phyloP scores from a whole-genome alignment of 2,113 vertebrate species.

The Aegypius monachus region DNA sequence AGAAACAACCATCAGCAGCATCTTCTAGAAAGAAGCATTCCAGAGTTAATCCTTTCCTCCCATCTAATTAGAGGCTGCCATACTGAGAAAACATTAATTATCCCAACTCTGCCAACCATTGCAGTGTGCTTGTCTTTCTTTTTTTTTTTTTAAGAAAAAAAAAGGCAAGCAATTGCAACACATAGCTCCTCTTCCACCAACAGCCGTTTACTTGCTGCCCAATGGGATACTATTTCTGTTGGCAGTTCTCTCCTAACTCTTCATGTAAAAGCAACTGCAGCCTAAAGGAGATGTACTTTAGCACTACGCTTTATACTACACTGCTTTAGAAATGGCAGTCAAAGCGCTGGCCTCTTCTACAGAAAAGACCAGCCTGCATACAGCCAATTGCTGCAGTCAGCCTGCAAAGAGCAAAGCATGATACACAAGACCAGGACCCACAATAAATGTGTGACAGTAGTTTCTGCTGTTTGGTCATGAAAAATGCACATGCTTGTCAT shows the following conservation, averaged over 20 bases:
- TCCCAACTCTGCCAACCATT: background rate
- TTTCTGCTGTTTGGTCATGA: background rate
- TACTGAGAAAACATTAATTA: background rate
- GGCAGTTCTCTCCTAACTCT: background rate
- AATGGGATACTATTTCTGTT: fast-evolving
- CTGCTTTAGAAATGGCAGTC: background rate
- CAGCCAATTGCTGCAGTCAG: background rate
- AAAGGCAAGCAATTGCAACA: background rate
- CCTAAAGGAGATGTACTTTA: fast-evolving
- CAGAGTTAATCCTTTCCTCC: background rate
- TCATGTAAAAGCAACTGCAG: fast-evolving
- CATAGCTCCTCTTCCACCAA: background rate
- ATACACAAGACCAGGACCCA: fast-evolving
- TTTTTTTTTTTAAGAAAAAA: too few species aligned
- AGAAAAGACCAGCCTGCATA: background rate
- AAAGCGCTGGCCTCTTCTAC: background rate
- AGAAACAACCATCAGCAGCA: background rate
- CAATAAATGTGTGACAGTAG: fast-evolving
- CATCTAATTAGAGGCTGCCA: background rate
- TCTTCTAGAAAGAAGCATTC: background rate
- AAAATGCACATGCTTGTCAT: fast-evolving
- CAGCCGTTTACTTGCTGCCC: background rate
- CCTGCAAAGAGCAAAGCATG: too few species aligned
- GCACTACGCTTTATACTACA: fast-evolving
- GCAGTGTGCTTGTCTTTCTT: background rate